Conservation (phyloP, 1,140 invertebrate genomes). For the Periplaneta americana region DNA sequence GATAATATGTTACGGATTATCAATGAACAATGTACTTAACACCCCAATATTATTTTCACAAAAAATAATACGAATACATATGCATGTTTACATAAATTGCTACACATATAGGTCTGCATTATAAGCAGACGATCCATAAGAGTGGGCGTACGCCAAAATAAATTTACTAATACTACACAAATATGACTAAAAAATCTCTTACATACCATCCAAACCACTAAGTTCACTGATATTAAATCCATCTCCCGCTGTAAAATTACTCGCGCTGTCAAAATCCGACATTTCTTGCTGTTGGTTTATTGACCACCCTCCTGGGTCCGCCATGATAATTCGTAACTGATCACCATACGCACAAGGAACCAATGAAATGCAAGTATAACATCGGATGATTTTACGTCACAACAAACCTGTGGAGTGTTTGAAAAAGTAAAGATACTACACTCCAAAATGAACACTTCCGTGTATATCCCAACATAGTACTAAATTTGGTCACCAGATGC, state of each 20-base stretch:
- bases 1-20: no score
- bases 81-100: background rate
- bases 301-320: slow-evolving; percentile 7
- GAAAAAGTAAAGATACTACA: no score
- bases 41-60: no score
- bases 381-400: slow-evolving; percentile 20
- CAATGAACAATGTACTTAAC: no score
- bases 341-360: slow-evolving; percentile 3
- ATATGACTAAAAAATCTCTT: slow-evolving; percentile 13
- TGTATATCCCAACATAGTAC: no score
- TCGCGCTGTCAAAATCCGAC: slow-evolving; percentile 27
- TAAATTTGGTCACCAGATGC: no score
- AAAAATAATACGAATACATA: background rate
- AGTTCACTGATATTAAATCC: slow-evolving; percentile 34
- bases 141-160: background rate
- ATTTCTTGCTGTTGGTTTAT: slow-evolving; percentile 22
- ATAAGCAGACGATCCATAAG: background rate
- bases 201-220: slow-evolving; percentile 34
- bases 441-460: no score
- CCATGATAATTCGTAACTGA: slow-evolving; percentile 13
- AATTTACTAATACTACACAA: background rate
- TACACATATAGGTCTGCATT: background rate
- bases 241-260: slow-evolving; percentile 25
- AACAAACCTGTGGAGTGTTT: background rate
- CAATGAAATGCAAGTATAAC: slow-evolving; percentile 2